A percentile compares a stretch with the other conserved stretches of the same genome.
Evolutionary conservation across 1,140 invertebrate species (phyloP).

Genomic region (Lamellibrachia luymesi): DNA sequence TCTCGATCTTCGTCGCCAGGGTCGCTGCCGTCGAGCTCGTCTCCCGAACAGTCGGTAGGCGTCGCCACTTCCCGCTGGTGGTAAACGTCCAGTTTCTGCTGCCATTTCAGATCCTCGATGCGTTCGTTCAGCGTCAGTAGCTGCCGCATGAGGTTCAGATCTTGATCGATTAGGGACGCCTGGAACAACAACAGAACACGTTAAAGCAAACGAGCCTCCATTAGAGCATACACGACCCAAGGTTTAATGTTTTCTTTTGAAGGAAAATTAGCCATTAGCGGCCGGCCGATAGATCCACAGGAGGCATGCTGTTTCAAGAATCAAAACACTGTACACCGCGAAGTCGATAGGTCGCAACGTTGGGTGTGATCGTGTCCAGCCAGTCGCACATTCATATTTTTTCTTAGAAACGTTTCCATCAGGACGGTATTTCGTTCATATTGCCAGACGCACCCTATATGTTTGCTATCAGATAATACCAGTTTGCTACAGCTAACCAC

Average conservation of each 20-base stretch:
- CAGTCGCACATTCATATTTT: too few relatives aligned
- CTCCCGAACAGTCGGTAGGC: not conserved
- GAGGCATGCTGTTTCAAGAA: too few relatives aligned
- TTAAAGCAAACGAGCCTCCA: not conserved
- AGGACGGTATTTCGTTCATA: too few relatives aligned
- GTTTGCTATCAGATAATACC: too few relatives aligned
- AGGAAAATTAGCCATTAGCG: not conserved
- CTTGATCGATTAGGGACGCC: conserved; percentile 49
- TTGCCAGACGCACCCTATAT: too few relatives aligned
- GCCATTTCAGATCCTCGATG: conserved; percentile 49
- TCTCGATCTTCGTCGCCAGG: not conserved
- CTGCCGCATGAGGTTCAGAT: conserved; percentile 49
- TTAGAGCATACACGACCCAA: not conserved
- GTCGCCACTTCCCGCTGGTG: not conserved
- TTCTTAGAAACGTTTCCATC: too few relatives aligned
- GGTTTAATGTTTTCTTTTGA: not conserved
- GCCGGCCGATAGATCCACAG: not conserved
- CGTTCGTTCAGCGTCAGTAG: conserved; percentile 49
- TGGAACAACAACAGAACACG: conserved; percentile 32
- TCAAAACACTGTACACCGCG: too few relatives aligned
- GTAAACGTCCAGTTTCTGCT: conserved; percentile 28
- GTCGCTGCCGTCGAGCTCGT: not conserved
- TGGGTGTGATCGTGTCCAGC: too few relatives aligned
- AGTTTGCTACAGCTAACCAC: too few relatives aligned
- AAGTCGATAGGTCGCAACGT: too few relatives aligned